Conservation (phyloP, 2,113 vertebrate species). For the Eonycteris spelaea region DNA sequence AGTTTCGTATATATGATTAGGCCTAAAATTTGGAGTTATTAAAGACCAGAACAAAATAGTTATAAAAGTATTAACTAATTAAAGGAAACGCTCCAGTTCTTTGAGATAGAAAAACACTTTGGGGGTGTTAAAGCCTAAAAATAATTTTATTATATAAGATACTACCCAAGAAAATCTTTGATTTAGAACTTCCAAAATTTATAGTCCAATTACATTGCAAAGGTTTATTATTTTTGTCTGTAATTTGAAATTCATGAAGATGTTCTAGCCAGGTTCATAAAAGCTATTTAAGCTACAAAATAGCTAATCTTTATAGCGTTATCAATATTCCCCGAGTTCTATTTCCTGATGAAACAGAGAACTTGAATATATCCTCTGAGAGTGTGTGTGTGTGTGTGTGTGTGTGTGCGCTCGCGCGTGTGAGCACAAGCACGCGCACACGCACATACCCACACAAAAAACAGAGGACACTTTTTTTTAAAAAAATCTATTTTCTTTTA, state of each 20-base stretch:
- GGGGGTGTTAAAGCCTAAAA: background rate
- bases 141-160: background rate
- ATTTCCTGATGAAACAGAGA: background rate
- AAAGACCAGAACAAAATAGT: background rate
- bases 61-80: background rate
- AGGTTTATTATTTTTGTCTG: background rate
- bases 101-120: background rate
- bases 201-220: background rate
- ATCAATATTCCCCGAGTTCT: background rate
- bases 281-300: background rate
- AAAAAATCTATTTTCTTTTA: background rate
- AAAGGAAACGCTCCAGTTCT: background rate
- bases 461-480: background rate
- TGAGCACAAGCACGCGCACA: accelerated
- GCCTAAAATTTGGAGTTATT: background rate
- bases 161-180: background rate
- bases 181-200: background rate
- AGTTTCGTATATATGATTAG: background rate
- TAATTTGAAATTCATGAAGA: constrained; percentile 37
- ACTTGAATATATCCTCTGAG: background rate
- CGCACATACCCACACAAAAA: background rate
- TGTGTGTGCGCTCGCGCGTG: accelerated
- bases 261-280: background rate
- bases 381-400: background rate
- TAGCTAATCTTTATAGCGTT: background rate